phyloP scores from a whole-genome alignment of 2,113 vertebrate species.

The Triplophysa tibetana region DNA sequence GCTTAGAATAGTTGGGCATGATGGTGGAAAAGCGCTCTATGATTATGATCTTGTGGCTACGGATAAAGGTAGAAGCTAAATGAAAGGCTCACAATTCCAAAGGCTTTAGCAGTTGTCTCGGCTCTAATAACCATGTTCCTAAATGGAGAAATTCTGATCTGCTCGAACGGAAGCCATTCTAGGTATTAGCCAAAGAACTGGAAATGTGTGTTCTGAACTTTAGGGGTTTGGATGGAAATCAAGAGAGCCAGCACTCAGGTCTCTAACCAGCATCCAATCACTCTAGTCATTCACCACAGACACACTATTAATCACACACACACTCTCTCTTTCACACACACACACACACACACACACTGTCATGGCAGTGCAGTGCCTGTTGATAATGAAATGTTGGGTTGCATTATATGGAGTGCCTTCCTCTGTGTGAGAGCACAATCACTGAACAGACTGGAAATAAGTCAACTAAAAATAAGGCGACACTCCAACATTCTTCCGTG shows the following conservation, averaged over 20 bases:
- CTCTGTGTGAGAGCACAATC: conserved; percentile 20
- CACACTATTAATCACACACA: conserved; percentile 24
- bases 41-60: not conserved
- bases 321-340: not conserved
- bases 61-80: not conserved
- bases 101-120: not conserved
- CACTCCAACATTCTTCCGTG: not conserved
- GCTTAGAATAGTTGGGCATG: too few relatives aligned
- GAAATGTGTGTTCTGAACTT: conserved; percentile 16
- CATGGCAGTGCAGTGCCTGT: conserved; percentile 20
- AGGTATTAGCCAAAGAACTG: not conserved
- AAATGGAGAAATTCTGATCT: not conserved
- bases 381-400: conserved; percentile 44
- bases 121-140: not conserved
- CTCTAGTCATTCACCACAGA: conserved; percentile 38
- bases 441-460: conserved; percentile 19
- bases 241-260: conserved; percentile 11
- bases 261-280: conserved; percentile 34
- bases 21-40: too few relatives aligned
- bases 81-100: not conserved
- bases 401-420: conserved; percentile 36
- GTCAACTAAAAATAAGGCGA: not conserved
- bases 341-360: conserved; percentile 16
- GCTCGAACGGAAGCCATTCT: not conserved
- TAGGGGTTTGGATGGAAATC: conserved; percentile 19